Conservation (phyloP, 2,113 vertebrate species). For the Lathamus discolor region DNA sequence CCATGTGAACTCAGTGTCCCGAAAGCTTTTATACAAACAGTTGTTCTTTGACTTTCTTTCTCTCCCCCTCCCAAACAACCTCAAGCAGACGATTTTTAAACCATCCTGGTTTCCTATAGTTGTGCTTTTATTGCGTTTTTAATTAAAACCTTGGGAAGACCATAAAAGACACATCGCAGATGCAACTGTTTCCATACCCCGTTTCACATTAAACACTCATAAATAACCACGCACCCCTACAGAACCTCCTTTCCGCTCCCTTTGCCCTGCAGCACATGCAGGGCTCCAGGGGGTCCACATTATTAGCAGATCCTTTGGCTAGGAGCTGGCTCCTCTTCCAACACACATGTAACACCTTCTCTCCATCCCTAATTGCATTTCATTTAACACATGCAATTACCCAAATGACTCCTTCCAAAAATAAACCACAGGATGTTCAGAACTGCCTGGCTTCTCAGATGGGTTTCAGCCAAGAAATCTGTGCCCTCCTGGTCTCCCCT, state of each 20-base stretch:
- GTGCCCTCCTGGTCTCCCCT: neutral
- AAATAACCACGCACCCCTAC: neutral
- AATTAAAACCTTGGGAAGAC: neutral
- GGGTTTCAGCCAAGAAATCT: neutral
- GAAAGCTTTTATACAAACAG: neutral
- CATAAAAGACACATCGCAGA: neutral
- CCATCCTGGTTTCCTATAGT: neutral
- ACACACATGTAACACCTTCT: neutral
- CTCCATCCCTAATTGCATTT: neutral
- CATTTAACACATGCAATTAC: conserved; percentile 1
- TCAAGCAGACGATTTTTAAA: neutral
- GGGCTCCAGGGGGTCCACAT: neutral
- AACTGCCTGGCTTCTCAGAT: neutral
- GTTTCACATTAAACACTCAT: neutral
- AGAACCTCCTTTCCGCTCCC: neutral
- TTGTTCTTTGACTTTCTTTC: neutral
- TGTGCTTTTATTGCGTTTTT: neutral
- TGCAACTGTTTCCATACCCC: neutral
- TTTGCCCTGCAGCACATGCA: neutral
- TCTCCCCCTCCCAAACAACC: neutral
- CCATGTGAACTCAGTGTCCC: neutral
- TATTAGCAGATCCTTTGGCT: neutral
- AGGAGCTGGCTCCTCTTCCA: neutral
- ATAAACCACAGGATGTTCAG: neutral
- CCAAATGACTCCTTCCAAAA: conserved; percentile 20